A percentile compares a stretch with the other conserved stretches of the same genome.
phyloP scores from a whole-genome alignment of 2,113 vertebrate species.

The Hemiprocne comata region DNA sequence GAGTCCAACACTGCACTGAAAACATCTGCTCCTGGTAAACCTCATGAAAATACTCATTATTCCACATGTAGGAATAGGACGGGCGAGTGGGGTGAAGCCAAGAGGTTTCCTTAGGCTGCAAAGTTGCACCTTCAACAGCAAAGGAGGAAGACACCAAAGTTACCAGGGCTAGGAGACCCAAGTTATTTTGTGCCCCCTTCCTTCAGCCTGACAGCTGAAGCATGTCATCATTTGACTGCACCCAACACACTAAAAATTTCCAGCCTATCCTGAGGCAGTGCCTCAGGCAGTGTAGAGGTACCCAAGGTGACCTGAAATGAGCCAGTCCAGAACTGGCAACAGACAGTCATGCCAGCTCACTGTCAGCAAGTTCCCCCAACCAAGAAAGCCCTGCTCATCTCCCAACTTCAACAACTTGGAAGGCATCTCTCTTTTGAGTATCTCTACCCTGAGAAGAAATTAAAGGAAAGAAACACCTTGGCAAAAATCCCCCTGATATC shows the following conservation, averaged over 20 bases:
- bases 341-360: fast-evolving
- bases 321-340: not conserved
- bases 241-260: not conserved
- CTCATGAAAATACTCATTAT: not conserved
- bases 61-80: not conserved
- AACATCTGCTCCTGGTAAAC: not conserved
- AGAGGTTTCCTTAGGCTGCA: not conserved
- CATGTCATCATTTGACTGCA: not conserved
- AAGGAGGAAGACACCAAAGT: not conserved
- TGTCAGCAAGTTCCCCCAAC: not conserved
- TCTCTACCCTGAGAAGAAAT: not conserved
- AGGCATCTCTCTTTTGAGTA: not conserved
- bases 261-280: not conserved
- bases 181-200: not conserved
- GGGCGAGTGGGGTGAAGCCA: not conserved
- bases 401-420: not conserved
- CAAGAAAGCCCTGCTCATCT: not conserved
- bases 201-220: not conserved
- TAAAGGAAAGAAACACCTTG: not conserved
- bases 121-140: not conserved
- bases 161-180: not conserved
- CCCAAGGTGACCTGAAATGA: not conserved
- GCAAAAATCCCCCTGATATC: not conserved
- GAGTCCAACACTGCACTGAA: not conserved
- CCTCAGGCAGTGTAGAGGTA: not conserved